Conservation (phyloP, 2,113 vertebrate species). For the Clarias magur region DNA sequence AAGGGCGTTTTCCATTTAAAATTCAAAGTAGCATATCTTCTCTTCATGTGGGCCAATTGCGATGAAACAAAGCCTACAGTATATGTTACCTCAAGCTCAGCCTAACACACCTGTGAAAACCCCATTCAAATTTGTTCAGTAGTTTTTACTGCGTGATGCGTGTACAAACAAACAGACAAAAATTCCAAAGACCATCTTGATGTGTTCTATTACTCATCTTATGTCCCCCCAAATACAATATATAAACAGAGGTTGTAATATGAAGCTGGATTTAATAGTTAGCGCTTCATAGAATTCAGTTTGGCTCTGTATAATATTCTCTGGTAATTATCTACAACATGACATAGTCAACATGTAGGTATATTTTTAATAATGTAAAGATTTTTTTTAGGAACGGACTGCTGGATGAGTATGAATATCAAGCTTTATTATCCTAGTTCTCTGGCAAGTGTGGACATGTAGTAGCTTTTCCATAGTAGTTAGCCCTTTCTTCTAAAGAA, state of each 20-base stretch:
- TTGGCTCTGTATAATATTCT: neutral
- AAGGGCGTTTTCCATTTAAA: too few species aligned
- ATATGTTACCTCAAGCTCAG: too few species aligned
- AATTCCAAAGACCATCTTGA: too few species aligned
- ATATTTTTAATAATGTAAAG: neutral
- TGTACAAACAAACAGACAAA: too few species aligned
- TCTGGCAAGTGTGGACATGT: neutral
- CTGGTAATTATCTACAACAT: neutral
- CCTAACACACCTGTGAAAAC: too few species aligned
- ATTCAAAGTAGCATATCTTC: too few species aligned
- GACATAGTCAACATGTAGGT: neutral
- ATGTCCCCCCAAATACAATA: too few species aligned
- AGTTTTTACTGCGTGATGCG: too few species aligned
- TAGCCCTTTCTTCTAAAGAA: neutral
- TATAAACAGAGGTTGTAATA: neutral
- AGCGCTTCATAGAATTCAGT: neutral
- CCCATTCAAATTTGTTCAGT: too few species aligned
- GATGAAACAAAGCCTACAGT: too few species aligned
- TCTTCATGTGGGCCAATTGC: too few species aligned
- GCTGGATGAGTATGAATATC: neutral
- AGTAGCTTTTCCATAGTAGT: neutral
- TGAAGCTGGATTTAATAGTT: constrained; percentile 6
- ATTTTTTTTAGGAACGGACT: neutral
- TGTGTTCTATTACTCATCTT: too few species aligned
- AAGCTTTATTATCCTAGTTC: neutral